Base-by-base conservation (phyloP, 2,797 vertebrate species). In the Catamblyrhynchus diadema region DNA sequence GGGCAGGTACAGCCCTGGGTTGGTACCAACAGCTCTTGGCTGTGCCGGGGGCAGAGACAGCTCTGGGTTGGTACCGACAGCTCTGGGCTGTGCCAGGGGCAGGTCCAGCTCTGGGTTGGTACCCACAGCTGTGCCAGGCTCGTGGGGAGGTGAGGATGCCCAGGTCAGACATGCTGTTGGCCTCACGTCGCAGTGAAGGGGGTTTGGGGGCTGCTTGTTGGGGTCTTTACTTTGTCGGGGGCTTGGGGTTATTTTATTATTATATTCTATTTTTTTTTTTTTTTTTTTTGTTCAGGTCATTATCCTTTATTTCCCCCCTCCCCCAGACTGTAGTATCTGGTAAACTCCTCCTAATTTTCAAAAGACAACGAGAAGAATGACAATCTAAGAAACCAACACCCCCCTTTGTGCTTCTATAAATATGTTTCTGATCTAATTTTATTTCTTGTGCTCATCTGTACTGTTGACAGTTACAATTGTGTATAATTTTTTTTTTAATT, bases 391-490 rank as follows among this genome's bases (percentile, higher is more conserved):
- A 96, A 98, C 88, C 96, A 98, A 98, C 97, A 97, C 97, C 97
- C 97, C 96, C 92, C 98, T 98, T 96, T 98, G 97, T 97, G 98
- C 97, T 98, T 98, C 98, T 98, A 98, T 94, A 97, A 98, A 98
- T 96, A 96, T 94, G 97, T 99, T 98, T 98, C 97, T 96, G 98
- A 97, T 98, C 83, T 98, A 97, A 97, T 98, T 98, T 98, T 98
- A 98, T 98, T 98, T 98, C 98, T 98, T 62, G 98, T 99, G 98
- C 98, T 98, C 98, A 97, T 98, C 98, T 98, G 98, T 99, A 98
- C 98, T 98, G 98, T 98, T 98, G 98, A 98, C 98, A 98, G 98
- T 98, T 99, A 97, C 98, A 98, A 90, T 98, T 98, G 98, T 97
- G 95, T 97, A 97, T 96, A 96, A 94, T 75, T 96, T 83, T 96